phyloP scores from a whole-genome alignment of 2,888 invertebrate species.

The Cepaea hortensis region DNA sequence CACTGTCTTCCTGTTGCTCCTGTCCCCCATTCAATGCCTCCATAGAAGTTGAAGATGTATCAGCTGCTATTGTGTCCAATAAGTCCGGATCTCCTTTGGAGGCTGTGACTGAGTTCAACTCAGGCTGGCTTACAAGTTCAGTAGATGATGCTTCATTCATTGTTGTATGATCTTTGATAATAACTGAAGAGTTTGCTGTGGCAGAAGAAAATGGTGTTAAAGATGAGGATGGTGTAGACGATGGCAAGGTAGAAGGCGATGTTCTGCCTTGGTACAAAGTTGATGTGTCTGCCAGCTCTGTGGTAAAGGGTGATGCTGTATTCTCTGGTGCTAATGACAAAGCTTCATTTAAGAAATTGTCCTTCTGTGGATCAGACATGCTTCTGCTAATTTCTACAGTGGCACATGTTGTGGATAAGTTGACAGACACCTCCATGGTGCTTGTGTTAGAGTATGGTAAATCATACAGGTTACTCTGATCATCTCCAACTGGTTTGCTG shows the following conservation, averaged over 20 bases:
- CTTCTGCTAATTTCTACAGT: neutral
- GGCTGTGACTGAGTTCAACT: too few species aligned
- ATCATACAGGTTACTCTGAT: neutral
- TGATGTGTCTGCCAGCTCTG: slow-evolving; percentile 5
- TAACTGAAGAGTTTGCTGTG: neutral
- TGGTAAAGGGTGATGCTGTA: neutral
- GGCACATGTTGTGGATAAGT: slow-evolving; percentile 20
- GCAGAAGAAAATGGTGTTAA: slow-evolving; percentile 26
- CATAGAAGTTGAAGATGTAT: too few species aligned
- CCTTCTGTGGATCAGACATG: slow-evolving; percentile 14
- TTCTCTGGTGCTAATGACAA: slow-evolving; percentile 20
- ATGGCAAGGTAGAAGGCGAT: slow-evolving; percentile 13
- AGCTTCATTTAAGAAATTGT: slow-evolving; percentile 13
- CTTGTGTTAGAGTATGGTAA: neutral
- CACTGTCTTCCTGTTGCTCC: neutral
- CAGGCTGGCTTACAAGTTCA: neutral
- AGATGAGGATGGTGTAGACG: slow-evolving; percentile 18
- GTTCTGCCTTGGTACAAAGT: slow-evolving; percentile 20
- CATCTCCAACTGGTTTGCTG: neutral
- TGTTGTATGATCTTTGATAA: neutral
- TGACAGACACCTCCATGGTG: neutral
- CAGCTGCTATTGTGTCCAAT: too few species aligned
- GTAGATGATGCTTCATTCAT: neutral
- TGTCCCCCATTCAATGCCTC: neutral
- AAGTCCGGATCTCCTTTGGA: too few species aligned